Conservation (phyloP, 37 sponge, comb jelly and placozoan species). For the Halichondria panicea region DNA sequence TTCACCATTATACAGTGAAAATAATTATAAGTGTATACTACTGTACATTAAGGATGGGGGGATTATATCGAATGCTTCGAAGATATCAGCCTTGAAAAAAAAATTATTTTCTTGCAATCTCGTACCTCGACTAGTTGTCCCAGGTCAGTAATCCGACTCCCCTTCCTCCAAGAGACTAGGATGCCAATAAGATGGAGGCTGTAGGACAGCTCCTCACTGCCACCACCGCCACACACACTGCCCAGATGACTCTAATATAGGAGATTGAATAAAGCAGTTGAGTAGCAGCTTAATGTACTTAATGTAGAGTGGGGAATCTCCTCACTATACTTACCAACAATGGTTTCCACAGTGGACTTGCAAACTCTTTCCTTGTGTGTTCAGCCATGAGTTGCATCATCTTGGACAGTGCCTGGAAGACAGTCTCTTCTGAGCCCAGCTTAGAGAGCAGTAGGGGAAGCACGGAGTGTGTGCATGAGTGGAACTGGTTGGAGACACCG, state of each 20-base stretch:
- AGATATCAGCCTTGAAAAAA: no score
- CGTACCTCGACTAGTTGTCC: conserved; percentile 28
- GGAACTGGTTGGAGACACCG: conserved; percentile 82
- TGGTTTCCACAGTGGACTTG: conserved; percentile 46
- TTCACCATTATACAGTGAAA: no score
- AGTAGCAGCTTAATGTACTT: neutral
- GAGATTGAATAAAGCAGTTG: neutral
- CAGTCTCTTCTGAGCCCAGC: conserved; percentile 26
- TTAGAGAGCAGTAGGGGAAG: conserved; percentile 44
- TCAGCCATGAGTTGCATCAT: conserved; percentile 75
- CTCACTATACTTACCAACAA: conserved; percentile 34
- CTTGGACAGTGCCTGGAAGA: conserved; percentile 38
- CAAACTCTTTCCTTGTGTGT: conserved; percentile 60
- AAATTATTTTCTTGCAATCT: neutral
- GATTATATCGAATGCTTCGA: no score
- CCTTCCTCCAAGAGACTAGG: conserved; percentile 72
- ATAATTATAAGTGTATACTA: neutral
- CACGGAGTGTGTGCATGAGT: conserved; percentile 65
- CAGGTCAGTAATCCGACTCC: conserved; percentile 22
- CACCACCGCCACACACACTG: neutral
- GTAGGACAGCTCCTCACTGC: conserved; percentile 5
- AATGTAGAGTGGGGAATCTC: neutral
- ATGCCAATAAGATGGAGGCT: conserved; percentile 68
- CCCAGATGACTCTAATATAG: conserved; percentile 17
- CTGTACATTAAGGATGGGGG: no score